Evolutionary conservation across 2,888 invertebrate species (phyloP), one percentile per base, ranked within the genome.

Genomic region (Athetis lepigone): DNA sequence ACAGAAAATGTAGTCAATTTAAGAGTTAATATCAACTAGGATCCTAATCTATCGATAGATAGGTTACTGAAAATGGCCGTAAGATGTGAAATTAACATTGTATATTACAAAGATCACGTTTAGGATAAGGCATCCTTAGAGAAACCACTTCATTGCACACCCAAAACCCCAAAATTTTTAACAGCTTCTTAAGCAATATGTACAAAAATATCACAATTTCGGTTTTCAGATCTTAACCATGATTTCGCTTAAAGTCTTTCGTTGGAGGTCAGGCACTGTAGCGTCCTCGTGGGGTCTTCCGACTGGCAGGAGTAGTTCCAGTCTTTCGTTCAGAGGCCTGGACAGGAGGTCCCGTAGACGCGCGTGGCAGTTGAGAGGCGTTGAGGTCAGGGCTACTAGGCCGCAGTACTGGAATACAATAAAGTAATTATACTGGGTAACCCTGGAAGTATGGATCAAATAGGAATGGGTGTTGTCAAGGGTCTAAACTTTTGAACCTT

Each of bases 331-430:
- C 0, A 86, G 80, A 0, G 98, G 98, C 52, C 99, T 95, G n/a
- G 95, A 94, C 1, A 99, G 95, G 6, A 99, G 95, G 19, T 92
- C 90, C 11, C 98, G 95, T 21, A 99, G 94, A 0, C 97, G 97
- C 3, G 98, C 97, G 9, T 98, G 98, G 90, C 98, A 98, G 89
- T 99, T 99, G 47, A 99, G 91, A 0, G 99, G 99, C 0, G 98
- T 99, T 3, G 98, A 98, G 0, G 98, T 98, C 40, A 99, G 93
- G 0, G 98, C 97, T 47, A 97, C 97, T 47, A 99, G 90, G 0
- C 99, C 99, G 55, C 98, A 98, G 83, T 97, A 96, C 97, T 98
- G 92, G 40, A 95, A 90, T 54, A 33, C 2, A 29, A 29, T 8
- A 8, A 1, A 29, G 2, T 2, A 29, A 29, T 11, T 29, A 4